A percentile compares a stretch with the other conserved stretches of the same genome.
phyloP scores from a whole-genome alignment of 2,888 invertebrate genomes.

The Enchytraeus crypticus region DNA sequence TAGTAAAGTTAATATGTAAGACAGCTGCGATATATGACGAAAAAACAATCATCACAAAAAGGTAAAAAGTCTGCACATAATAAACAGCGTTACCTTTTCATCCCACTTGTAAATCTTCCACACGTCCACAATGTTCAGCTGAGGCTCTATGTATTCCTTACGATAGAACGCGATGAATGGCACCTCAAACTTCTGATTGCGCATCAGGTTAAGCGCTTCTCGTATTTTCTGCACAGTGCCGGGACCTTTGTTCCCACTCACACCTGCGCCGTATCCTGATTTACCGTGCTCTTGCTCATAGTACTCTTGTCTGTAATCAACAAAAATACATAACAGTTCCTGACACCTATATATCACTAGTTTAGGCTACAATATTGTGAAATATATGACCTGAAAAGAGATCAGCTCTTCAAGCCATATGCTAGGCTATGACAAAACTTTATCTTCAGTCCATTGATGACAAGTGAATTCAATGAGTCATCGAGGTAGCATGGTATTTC shows the following conservation, averaged over 20 bases:
- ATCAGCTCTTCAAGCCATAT: too few relatives aligned
- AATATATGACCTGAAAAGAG: too few relatives aligned
- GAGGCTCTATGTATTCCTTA: slow-evolving; percentile 92
- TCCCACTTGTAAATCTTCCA: slow-evolving; percentile 97
- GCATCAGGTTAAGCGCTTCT: slow-evolving; percentile 87
- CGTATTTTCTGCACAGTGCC: slow-evolving; percentile 64
- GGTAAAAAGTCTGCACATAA: too few relatives aligned
- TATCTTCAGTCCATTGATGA: too few relatives aligned
- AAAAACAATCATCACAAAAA: too few relatives aligned
- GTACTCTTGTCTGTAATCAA: slow-evolving; percentile 16
- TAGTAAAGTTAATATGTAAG: too few relatives aligned
- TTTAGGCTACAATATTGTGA: too few relatives aligned
- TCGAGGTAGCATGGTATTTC: too few relatives aligned
- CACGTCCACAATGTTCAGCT: slow-evolving; percentile 83
- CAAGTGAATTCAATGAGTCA: too few relatives aligned
- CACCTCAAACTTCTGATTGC: slow-evolving; percentile 88
- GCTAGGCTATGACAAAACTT: too few relatives aligned
- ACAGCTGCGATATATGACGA: too few relatives aligned
- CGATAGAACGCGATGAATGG: slow-evolving; percentile 97
- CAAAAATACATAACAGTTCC: neutral
- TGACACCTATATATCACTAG: neutral
- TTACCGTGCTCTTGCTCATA: slow-evolving; percentile 7
- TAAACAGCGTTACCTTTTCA: slow-evolving; percentile 60
- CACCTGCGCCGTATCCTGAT: neutral
- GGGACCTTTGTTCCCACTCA: slow-evolving; percentile 23